These are phyloP conservation scores for Neofelis nebulosa DNA, from an alignment of 2,113 vertebrate species.

Conservation along the genomic window DNA sequence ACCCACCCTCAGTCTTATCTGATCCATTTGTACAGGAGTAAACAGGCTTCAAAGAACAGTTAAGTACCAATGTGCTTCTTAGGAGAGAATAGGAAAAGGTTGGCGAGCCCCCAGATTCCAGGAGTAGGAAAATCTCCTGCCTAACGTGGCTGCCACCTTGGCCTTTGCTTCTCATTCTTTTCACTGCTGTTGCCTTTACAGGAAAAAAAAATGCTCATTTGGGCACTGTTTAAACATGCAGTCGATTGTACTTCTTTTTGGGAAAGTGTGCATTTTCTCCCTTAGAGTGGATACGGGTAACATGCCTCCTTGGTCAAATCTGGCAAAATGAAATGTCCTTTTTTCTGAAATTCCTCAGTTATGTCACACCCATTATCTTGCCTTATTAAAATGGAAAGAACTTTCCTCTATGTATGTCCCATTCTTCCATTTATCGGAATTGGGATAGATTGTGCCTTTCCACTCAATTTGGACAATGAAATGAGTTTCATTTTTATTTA, in stretches of 20 bases:
- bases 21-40: neutral
- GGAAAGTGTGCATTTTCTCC: neutral
- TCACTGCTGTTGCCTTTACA: neutral
- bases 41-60: neutral
- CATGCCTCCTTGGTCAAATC: conserved; percentile 38
- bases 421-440: conserved; percentile 60
- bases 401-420: neutral
- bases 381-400: conserved; percentile 75
- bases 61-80: neutral
- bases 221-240: neutral
- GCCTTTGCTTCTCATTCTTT: neutral
- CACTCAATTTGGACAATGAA: conserved; percentile 75
- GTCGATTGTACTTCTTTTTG: neutral
- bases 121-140: neutral
- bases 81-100: neutral
- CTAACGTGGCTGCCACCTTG: neutral
- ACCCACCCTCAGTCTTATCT: neutral
- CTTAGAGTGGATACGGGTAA: neutral
- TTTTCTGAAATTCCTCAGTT: conserved; percentile 41
- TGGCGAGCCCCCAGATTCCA: neutral
- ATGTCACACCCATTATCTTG: conserved; percentile 41
- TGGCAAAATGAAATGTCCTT: neutral
- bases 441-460: conserved; percentile 66
- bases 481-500: conserved; percentile 81
- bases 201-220: neutral